These are phyloP conservation scores for Rhea americana DNA, from an alignment of 2,113 vertebrate genomes.

Conservation along the genomic window DNA sequence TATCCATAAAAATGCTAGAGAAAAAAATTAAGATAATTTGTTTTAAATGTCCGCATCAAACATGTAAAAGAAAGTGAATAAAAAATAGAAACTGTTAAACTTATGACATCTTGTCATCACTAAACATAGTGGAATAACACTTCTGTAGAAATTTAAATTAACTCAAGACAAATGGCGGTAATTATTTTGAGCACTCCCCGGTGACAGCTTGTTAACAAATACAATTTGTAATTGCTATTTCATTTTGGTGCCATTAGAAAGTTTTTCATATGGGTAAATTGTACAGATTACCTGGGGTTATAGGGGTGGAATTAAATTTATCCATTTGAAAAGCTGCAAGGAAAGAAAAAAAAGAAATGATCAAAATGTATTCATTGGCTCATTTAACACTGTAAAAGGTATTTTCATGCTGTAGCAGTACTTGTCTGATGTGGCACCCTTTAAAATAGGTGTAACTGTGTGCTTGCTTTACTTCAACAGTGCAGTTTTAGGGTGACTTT, in stretches of 20 bases:
- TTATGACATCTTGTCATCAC: constrained; percentile 27
- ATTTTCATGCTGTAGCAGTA: background rate
- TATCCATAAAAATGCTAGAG: background rate
- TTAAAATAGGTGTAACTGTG: background rate
- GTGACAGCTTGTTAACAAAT: constrained; percentile 51
- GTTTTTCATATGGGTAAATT: background rate
- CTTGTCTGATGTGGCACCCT: background rate
- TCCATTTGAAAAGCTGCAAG: background rate
- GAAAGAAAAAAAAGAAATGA: background rate
- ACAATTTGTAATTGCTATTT: constrained; percentile 16
- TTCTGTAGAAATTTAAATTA: constrained; percentile 48
- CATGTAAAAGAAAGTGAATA: background rate
- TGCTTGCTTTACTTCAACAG: background rate
- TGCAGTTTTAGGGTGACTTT: background rate
- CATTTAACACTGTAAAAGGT: background rate
- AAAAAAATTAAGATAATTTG: background rate
- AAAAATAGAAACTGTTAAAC: background rate
- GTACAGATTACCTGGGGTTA: background rate
- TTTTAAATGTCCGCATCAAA: constrained; percentile 3
- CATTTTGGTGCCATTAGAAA: background rate
- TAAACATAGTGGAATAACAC: background rate
- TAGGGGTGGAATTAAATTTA: background rate
- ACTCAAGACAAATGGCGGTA: constrained; percentile 33
- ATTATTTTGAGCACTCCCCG: constrained; percentile 43
- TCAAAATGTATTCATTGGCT: background rate